These are phyloP conservation scores for Lasioglossum leucozonium DNA, from an alignment of 2,888 invertebrate species.

Conservation along the genomic window DNA sequence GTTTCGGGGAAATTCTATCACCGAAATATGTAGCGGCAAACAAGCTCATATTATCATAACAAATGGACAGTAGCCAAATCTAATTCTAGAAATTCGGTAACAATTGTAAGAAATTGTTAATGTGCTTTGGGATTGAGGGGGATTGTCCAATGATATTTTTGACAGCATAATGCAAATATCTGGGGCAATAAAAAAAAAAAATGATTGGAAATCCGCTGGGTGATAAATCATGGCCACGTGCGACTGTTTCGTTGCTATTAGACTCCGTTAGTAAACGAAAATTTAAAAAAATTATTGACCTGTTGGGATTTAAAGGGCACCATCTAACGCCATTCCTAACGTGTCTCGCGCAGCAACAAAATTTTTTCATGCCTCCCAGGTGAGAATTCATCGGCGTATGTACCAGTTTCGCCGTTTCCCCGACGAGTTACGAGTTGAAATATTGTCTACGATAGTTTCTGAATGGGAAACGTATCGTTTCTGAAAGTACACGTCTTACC, in stretches of 20 bases:
- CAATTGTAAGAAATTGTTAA: neutral
- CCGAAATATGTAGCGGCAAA: neutral
- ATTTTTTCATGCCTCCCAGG: neutral
- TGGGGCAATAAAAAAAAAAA: neutral
- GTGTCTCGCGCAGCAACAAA: neutral
- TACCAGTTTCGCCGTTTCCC: neutral
- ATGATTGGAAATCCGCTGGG: neutral
- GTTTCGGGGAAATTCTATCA: neutral
- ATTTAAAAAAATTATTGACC: neutral
- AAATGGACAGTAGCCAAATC: neutral
- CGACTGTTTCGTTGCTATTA: neutral
- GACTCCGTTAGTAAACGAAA: neutral
- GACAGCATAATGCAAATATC: neutral
- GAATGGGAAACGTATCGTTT: conserved; percentile 1
- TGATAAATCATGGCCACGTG: neutral
- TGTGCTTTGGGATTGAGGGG: neutral
- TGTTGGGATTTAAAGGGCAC: neutral
- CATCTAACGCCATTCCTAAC: neutral
- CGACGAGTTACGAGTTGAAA: neutral
- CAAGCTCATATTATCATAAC: too few species aligned
- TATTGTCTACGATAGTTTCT: neutral
- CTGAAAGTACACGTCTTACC: conserved; percentile 54
- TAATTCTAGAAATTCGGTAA: neutral
- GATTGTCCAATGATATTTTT: neutral
- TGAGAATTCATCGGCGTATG: neutral